A percentile compares a stretch with the other conserved stretches of the same genome.
Evolutionary conservation across 1,140 invertebrate species (phyloP).

Genomic region (Papilio polyxenes): DNA sequence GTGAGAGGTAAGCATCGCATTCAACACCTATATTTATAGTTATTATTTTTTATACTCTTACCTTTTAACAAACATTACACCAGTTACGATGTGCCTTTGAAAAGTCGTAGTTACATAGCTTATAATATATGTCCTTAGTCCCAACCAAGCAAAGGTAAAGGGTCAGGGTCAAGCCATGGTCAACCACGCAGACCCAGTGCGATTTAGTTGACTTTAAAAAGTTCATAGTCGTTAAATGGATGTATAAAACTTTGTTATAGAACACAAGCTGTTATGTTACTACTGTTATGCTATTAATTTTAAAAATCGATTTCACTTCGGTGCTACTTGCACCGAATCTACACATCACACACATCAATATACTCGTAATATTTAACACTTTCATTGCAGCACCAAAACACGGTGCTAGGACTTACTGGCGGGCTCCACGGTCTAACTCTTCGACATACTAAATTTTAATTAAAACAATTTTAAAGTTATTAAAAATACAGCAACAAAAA

Average conservation of each 20-base stretch:
- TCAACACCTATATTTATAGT: too few species aligned
- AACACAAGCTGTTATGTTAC: background rate
- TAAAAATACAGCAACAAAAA: background rate
- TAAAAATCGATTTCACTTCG: background rate
- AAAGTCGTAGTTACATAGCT: background rate
- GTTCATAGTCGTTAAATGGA: background rate
- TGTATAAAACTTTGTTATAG: background rate
- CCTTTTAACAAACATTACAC: background rate
- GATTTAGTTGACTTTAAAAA: too few species aligned
- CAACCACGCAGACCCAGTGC: too few species aligned
- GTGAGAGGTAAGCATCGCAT: constrained; percentile 86
- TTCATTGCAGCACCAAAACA: constrained; percentile 46
- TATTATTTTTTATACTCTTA: background rate
- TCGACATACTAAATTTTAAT: constrained; percentile 6
- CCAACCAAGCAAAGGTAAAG: too few species aligned
- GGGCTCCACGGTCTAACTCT: constrained; percentile 46
- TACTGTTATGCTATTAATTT: background rate
- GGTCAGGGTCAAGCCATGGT: too few species aligned
- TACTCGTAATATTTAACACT: constrained; percentile 34
- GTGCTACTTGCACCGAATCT: background rate
- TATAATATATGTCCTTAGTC: too few species aligned
- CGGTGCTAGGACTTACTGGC: constrained; percentile 39
- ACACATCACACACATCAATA: constrained; percentile 10
- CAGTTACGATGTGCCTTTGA: background rate
- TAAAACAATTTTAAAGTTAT: background rate